Evolutionary conservation across 2,888 invertebrate genomes (phyloP).

Genomic region (Petrolisthes cinctipes): DNA sequence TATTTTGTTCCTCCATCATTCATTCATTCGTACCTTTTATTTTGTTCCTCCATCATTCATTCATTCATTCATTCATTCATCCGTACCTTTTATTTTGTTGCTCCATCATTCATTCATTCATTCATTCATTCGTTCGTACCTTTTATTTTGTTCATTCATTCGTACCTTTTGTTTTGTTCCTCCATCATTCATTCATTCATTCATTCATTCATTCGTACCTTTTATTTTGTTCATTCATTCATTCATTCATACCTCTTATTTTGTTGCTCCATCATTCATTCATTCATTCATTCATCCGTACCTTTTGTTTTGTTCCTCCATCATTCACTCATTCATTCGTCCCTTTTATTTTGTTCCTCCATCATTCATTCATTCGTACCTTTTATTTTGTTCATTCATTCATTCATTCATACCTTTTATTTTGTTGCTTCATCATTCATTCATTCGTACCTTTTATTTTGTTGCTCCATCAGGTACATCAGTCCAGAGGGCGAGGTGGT

Average conservation of each 20-base stretch:
- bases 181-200: background rate
- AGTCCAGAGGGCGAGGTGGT: slow-evolving; percentile 33
- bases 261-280: background rate
- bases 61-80: too few species aligned
- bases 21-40: too few species aligned
- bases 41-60: too few species aligned
- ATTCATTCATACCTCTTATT: too few species aligned
- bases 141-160: too few species aligned
- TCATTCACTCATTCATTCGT: background rate
- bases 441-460: background rate
- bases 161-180: background rate
- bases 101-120: too few species aligned
- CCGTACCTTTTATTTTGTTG: too few species aligned
- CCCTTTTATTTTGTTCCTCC: background rate
- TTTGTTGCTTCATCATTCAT: background rate
- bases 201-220: too few species aligned
- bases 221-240: too few species aligned
- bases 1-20: too few species aligned
- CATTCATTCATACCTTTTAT: background rate
- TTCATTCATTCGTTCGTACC: too few species aligned
- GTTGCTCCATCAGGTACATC: slow-evolving; percentile 22
- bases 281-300: background rate
- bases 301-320: background rate
- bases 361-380: background rate
- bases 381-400: background rate